Evolutionary conservation across 2,888 invertebrate species (phyloP), one percentile per base, ranked within the genome.

Genomic region (Orthosia gracilis): DNA sequence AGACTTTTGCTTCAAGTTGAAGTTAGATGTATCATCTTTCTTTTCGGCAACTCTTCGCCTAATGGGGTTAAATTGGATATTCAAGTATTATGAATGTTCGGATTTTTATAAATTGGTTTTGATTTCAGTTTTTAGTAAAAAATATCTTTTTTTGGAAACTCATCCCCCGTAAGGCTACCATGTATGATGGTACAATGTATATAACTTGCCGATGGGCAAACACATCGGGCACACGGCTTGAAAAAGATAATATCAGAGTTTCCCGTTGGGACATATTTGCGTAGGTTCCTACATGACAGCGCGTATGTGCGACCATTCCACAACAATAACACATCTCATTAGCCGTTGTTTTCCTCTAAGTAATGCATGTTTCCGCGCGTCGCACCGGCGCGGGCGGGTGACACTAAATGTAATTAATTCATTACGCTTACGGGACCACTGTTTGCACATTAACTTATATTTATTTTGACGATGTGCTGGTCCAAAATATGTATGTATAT

Each of bases 331-430:
- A 55, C 61, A 59, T 73, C 76, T 73, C 76, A 78, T 76, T 80
- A 75, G 62, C 61, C 73, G 78, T 80, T 87, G 82, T 85, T 84
- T 80, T 82, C 59, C 65, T 76, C 78, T 82, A 80, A 82, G 79
- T 82, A 80, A 77, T 79, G 72, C 72, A 73, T 76, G 79, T 81
- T 80, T 73, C 74, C 76, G 73, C 74, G 67, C 73, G 74, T 81
- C 78, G 74, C 83, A 81, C 73, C 83, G 45, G 45, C 55, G 54
- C 54, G 82, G 74, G 85, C 40, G 79, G 85, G 73, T 81, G 84
- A 76, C 64, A 79, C 80, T 73, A 84, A 86, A 77, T 80, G 80
- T 84, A 84, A 85, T 84, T 86, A 82, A 89, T 86, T 87, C 87
- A 89, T 89, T 87, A 87, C 82, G 66, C 83, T 73, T 82, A 65